These are phyloP conservation scores for Notiomystis cincta DNA, from an alignment of 2,113 vertebrate genomes.

Conservation along the genomic window DNA sequence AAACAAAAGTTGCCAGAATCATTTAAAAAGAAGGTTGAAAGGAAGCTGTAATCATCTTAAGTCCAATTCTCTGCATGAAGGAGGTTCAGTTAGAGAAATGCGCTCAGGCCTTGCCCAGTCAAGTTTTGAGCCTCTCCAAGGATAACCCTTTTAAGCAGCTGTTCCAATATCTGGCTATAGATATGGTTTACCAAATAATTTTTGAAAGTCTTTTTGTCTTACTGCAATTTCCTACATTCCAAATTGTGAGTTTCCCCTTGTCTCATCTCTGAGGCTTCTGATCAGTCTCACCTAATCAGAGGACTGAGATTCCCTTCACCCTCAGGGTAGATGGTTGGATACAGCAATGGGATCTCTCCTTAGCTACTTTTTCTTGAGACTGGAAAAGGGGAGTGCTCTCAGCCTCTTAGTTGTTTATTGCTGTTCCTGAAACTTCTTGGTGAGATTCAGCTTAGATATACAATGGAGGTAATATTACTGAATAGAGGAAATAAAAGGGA, in stretches of 20 bases:
- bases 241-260: neutral
- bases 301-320: neutral
- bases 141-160: neutral
- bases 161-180: neutral
- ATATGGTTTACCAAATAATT: neutral
- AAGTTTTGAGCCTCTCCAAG: neutral
- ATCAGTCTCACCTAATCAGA: neutral
- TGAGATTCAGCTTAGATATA: neutral
- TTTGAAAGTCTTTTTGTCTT: neutral
- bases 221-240: neutral
- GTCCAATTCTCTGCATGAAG: neutral
- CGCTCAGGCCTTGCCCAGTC: neutral
- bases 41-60: neutral
- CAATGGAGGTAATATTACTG: neutral
- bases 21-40: neutral
- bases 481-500: neutral
- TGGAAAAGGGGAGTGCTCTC: neutral
- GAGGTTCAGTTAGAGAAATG: neutral
- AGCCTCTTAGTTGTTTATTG: neutral
- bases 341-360: neutral
- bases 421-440: neutral
- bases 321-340: accelerated
- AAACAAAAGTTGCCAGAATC: neutral
- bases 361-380: neutral
- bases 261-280: neutral